A percentile compares a stretch with the other conserved stretches of the same genome.
These are phyloP conservation scores for Stigmatopora argus DNA, from an alignment of 2,113 vertebrate genomes.

Conservation along the genomic window DNA sequence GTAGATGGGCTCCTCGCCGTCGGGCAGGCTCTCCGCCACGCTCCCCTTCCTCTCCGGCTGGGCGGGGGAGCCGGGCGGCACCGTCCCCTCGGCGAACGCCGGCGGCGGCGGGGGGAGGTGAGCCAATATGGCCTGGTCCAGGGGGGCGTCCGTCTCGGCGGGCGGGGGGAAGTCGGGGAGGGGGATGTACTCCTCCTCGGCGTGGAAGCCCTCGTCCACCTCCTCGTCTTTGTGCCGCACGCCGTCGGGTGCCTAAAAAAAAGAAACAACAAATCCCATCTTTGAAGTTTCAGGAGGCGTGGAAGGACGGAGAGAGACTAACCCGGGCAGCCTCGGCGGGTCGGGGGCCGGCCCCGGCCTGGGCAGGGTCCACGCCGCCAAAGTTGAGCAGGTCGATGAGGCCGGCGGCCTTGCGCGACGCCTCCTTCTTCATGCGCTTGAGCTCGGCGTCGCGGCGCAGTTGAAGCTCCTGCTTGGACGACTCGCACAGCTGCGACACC, in stretches of 20 bases:
- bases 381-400: conserved; percentile 84
- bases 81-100: conserved; percentile 67
- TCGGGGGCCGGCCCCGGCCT: conserved; percentile 25
- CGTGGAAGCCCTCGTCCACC: conserved; percentile 81
- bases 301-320: neutral
- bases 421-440: conserved; percentile 82
- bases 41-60: conserved; percentile 60
- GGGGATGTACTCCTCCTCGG: conserved; percentile 76
- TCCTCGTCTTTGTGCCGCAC: conserved; percentile 73
- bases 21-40: conserved; percentile 67
- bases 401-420: conserved; percentile 81
- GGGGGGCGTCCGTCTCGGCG: conserved; percentile 51
- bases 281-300: no score
- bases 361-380: conserved; percentile 67
- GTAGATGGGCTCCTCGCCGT: conserved; percentile 77
- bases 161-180: conserved; percentile 69
- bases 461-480: conserved; percentile 77
- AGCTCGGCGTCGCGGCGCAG: conserved; percentile 81
- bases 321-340: conserved; percentile 41
- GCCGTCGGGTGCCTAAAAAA: conserved; percentile 39
- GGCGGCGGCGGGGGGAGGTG: conserved; percentile 72
- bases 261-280: no score
- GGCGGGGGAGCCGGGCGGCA: conserved; percentile 39
- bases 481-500: conserved; percentile 79
- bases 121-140: conserved; percentile 69